These are phyloP conservation scores for Crossocerus cetratus DNA, from an alignment of 2,888 invertebrate species.

Conservation along the genomic window DNA sequence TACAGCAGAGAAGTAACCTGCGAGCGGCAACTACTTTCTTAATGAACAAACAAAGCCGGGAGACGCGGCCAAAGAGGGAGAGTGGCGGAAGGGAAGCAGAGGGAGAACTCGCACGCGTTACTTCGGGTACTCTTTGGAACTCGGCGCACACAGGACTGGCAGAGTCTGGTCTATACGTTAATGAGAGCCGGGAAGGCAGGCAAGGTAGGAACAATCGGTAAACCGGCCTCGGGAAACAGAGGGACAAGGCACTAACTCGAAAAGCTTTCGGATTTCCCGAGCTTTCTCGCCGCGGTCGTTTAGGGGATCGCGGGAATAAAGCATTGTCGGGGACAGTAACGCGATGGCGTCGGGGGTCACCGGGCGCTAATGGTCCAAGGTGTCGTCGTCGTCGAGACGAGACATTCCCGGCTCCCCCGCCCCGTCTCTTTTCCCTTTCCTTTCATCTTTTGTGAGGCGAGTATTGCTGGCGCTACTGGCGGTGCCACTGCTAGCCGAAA, in stretches of 20 bases:
- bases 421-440: no score
- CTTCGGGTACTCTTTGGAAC: neutral
- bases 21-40: neutral
- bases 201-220: neutral
- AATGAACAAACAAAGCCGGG: neutral
- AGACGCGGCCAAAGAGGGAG: neutral
- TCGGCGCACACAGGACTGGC: no score
- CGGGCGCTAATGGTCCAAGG: constrained; percentile 36
- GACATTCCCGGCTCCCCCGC: no score
- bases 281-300: constrained; percentile 10
- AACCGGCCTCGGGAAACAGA: constrained; percentile 1
- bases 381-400: constrained; percentile 22
- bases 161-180: no score
- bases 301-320: no score
- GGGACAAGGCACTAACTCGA: no score
- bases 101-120: neutral
- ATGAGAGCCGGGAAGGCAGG: no score
- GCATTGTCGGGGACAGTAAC: neutral
- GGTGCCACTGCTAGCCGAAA: neutral
- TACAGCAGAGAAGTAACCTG: neutral
- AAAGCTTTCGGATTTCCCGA: constrained; percentile 13
- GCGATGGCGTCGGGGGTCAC: constrained; percentile 25
- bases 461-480: no score
- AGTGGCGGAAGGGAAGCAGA: neutral
- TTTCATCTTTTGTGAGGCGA: no score